Evolutionary conservation across 2,797 vertebrate species (phyloP).

Genomic region (Caiman crocodilus): DNA sequence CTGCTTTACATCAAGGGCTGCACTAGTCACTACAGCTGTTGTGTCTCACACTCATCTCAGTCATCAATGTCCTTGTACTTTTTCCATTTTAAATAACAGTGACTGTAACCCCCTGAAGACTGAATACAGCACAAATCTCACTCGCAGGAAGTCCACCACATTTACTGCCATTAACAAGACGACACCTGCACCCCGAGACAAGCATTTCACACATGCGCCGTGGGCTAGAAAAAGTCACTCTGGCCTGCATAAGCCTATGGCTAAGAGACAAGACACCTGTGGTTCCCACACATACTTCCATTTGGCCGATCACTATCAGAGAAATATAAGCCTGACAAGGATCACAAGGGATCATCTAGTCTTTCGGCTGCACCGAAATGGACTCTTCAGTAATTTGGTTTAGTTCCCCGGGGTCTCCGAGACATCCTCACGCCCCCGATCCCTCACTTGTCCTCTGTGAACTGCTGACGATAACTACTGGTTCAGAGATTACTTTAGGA

Average conservation of each 20-base stretch:
- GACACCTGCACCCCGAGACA: not conserved
- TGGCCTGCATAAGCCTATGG: not conserved
- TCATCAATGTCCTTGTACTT: not conserved
- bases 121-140: fast-evolving
- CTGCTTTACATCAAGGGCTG: not conserved
- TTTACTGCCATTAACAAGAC: not conserved
- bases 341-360: too few species aligned
- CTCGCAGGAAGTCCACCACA: not conserved
- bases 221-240: not conserved
- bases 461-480: not conserved
- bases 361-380: too few species aligned
- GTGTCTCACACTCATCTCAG: not conserved
- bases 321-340: too few species aligned
- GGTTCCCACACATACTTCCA: not conserved
- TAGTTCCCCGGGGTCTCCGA: too few species aligned
- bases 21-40: not conserved
- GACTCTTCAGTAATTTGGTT: too few species aligned
- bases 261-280: not conserved
- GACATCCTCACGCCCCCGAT: too few species aligned
- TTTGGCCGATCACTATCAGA: not conserved
- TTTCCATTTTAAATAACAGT: not conserved
- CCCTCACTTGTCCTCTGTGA: not conserved
- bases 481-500: slow-evolving; percentile 38
- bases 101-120: not conserved
- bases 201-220: not conserved